A percentile compares a stretch with the other conserved stretches of the same genome.
phyloP scores from a whole-genome alignment of 1,140 invertebrate species.

The Manduca sexta region DNA sequence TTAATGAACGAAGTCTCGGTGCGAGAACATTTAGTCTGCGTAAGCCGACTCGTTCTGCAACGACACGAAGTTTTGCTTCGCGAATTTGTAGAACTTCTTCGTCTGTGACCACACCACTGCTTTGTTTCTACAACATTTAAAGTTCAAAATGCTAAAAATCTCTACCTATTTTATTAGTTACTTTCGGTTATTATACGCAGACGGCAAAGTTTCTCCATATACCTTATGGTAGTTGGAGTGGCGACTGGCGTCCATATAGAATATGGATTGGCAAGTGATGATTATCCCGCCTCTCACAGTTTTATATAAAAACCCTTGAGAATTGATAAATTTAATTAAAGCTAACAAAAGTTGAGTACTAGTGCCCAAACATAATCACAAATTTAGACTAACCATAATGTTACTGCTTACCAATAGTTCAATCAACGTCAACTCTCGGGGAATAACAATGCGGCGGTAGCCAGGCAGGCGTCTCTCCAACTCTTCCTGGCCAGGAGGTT shows the following conservation, averaged over 20 bases:
- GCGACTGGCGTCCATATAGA: too few relatives aligned
- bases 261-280: too few relatives aligned
- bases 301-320: too few relatives aligned
- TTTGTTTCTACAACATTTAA: constrained; percentile 57
- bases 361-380: too few relatives aligned
- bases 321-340: too few relatives aligned
- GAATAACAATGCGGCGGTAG: constrained; percentile 72
- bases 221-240: too few relatives aligned
- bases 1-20: constrained; percentile 75
- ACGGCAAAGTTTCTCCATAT: too few relatives aligned
- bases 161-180: too few relatives aligned
- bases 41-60: constrained; percentile 75
- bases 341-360: too few relatives aligned
- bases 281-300: too few relatives aligned
- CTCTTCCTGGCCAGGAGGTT: constrained; percentile 59
- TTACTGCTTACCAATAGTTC: constrained; percentile 76
- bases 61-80: constrained; percentile 75
- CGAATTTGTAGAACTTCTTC: constrained; percentile 75
- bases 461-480: constrained; percentile 58
- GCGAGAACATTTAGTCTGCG: constrained; percentile 75
- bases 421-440: constrained; percentile 74
- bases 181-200: too few relatives aligned
- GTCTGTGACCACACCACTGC: constrained; percentile 60
- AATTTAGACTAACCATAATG: too few relatives aligned
- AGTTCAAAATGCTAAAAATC: constrained; percentile 9